Evolutionary conservation across 2,888 invertebrate species (phyloP).

Genomic region (Lasioglossum figueresi): DNA sequence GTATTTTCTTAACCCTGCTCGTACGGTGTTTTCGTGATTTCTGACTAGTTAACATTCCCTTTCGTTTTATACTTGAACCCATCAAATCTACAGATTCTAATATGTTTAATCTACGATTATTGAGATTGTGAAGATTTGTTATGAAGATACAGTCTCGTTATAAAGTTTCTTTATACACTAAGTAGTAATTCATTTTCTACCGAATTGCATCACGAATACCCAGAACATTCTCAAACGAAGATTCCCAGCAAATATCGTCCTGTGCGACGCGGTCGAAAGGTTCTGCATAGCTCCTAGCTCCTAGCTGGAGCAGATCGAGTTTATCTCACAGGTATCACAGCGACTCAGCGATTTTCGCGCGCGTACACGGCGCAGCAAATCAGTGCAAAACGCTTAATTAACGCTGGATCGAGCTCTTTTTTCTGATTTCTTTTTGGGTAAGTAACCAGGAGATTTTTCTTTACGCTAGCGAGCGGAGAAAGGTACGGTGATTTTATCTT

Average conservation of each 20-base stretch:
- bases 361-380: constrained; percentile 33
- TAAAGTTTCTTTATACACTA: too few species aligned
- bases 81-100: too few species aligned
- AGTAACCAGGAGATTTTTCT: constrained; percentile 27
- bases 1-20: too few species aligned
- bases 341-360: constrained; percentile 26
- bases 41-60: too few species aligned
- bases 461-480: constrained; percentile 46
- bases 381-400: constrained; percentile 58
- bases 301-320: background rate
- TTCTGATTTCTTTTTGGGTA: constrained; percentile 7
- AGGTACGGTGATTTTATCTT: constrained; percentile 59
- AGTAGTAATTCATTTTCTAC: too few species aligned
- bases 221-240: background rate
- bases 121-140: too few species aligned
- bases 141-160: too few species aligned
- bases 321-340: constrained; percentile 8
- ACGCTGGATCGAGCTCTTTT: background rate
- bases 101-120: too few species aligned
- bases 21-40: too few species aligned
- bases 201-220: background rate
- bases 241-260: constrained; percentile 6
- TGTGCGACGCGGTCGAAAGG: constrained; percentile 1
- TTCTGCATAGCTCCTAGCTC: background rate
- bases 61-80: too few species aligned